phyloP scores from a whole-genome alignment of 2,113 vertebrate species.

The Charina bottae region DNA sequence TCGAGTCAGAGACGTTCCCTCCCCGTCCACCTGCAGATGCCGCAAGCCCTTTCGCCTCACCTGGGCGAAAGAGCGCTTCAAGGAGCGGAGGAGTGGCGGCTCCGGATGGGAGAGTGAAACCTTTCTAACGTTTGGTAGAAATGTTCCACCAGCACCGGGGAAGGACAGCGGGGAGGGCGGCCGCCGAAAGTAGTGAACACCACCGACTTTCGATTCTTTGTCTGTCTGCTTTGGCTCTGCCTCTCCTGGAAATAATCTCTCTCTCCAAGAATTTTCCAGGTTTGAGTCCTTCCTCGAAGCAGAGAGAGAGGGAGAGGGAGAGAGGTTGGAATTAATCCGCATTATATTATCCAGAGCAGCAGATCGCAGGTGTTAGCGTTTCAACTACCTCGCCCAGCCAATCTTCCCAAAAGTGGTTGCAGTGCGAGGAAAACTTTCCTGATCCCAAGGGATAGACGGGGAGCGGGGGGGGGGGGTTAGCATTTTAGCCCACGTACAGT shows the following conservation, averaged over 20 bases:
- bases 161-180: not conserved
- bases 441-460: not conserved
- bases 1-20: not conserved
- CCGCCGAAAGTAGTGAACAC: not conserved
- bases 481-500: not conserved
- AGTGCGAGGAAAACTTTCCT: not conserved
- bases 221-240: not conserved
- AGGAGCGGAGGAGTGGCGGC: not conserved
- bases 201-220: not conserved
- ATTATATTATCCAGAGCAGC: slow-evolving; percentile 53
- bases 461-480: not conserved
- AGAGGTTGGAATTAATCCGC: slow-evolving; percentile 57
- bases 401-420: not conserved
- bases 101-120: not conserved
- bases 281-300: slow-evolving; percentile 63
- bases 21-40: not conserved
- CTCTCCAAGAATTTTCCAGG: slow-evolving; percentile 51
- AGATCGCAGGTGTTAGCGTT: not conserved
- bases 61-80: not conserved
- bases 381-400: not conserved
- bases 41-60: not conserved
- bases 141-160: not conserved
- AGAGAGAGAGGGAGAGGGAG: not conserved
- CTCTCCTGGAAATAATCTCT: slow-evolving; percentile 47
- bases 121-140: not conserved